Evolutionary conservation across 2,888 invertebrate genomes (phyloP), one percentile per base, ranked within the genome.

Genomic region (Sinodicranocentrus sp.): DNA sequence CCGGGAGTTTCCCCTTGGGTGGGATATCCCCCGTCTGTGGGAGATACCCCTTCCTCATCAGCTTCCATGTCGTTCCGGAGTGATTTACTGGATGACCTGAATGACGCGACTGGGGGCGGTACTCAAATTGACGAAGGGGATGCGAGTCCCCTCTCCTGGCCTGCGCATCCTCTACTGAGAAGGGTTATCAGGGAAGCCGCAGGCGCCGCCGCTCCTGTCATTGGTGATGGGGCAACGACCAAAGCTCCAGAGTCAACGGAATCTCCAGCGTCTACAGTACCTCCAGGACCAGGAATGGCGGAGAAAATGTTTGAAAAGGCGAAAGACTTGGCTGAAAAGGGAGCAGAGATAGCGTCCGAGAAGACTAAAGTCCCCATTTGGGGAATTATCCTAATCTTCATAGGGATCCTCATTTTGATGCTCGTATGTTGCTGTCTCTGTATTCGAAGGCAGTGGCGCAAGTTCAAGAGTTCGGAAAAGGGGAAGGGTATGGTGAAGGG

Each of bases 321-420:
- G 5, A 85, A 85, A 26, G 85, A 87, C 1, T 15, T 86, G 17
- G 86, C 79, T 21, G 86, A 84, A 43, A 84, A 82, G 70, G 86
- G 82, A 23, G 78, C 87, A 28, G 80, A 86, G 54, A 63, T 85
- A 23, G 86, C 88, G 33, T 84, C 88, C 54, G 85, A 87, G 61
- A 88, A 88, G 85, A 88, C 88, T 70, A 73, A 88, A 61, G 73
- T 88, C 26, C 88, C 88, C 63, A 84, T 87, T 21, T 88, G 88
- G 88, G 88, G 88, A 13, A 82, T 88, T 57, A 72, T 88, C 54
- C 82, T 88, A 13, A 88, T 88, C 73, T 77, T 87, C 19, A 85
- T 88, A 67, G 86, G 88, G 72, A 86, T 88, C 63, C 73, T 88
- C 73, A 86, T 88, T 57, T 70, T 88, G 52, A 76, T 85, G 67